These are phyloP conservation scores for Apogon hyalosoma DNA, from an alignment of 2,797 vertebrate species.

Conservation along the genomic window DNA sequence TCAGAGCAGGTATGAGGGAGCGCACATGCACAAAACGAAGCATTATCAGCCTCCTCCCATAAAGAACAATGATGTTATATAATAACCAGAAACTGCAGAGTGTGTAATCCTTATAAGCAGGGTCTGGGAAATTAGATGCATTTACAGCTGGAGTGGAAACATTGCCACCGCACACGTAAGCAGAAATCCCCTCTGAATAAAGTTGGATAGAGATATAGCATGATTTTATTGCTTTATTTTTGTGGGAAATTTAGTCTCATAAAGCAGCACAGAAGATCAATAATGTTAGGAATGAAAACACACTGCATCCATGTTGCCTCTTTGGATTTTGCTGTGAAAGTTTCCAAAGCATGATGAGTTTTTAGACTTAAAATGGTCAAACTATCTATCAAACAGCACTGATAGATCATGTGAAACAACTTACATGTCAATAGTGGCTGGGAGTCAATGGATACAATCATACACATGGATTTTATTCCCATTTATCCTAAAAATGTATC, in stretches of 20 bases:
- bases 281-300: too few species aligned
- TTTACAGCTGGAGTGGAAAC: too few species aligned
- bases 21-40: slow-evolving; percentile 29
- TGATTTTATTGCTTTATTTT: background rate
- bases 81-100: slow-evolving; percentile 44
- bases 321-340: background rate
- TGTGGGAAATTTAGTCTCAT: slow-evolving; percentile 3
- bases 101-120: background rate
- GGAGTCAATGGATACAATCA: too few species aligned
- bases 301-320: background rate
- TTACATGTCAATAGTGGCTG: too few species aligned
- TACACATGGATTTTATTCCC: too few species aligned
- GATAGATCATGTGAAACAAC: too few species aligned
- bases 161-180: too few species aligned
- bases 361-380: background rate
- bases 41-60: slow-evolving; percentile 22
- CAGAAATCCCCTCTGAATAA: background rate
- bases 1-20: slow-evolving; percentile 62
- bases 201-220: background rate
- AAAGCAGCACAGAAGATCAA: background rate
- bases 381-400: too few species aligned
- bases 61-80: slow-evolving; percentile 61
- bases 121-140: too few species aligned
- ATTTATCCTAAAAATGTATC: too few species aligned
- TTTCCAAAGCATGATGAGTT: slow-evolving; percentile 13